Base-by-base conservation (phyloP, 2,888 invertebrate genomes). In the Lomographa bimaculata region DNA sequence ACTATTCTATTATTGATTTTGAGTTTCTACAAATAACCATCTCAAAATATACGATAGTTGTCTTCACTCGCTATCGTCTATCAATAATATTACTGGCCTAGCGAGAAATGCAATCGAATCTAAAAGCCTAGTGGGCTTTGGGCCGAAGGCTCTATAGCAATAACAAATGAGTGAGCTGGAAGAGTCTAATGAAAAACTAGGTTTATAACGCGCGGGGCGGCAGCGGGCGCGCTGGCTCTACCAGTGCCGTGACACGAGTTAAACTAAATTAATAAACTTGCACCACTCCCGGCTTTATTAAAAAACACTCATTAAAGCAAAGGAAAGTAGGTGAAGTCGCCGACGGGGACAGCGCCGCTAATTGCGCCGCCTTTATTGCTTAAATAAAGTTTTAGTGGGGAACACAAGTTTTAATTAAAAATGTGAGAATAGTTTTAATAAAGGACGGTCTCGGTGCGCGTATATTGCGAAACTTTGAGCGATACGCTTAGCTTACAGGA, bases 331-430 rank as follows among this genome's bases (percentile, higher is more conserved):
- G 89, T 84, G 86, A 89, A 87, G 87, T 89, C 79, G 85, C 85
- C 83, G 84, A 74, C 79, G 85, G 84, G 87, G 87, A 87, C 89
- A 87, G 84, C 77, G 79, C 73, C 86, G 81, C 89, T 89, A 89
- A 89, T 89, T 89, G 87, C 85, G 75, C 79, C 78, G 81, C 86
- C 83, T 87, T 89, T 89, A 89, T 89, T 87, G 87, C 89, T 89
- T 82, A 87, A 87, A 87, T 89, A 89, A 89, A 87, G 86, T 89
- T 89, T 87, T 85, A 87, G 87, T 83, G 80, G 78, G 80, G 82
- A 86, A 85, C 85, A 86, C 84, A 87, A 89, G 87, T 87, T 89
- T 89, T 87, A 89, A 87, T 89, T 89, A 89, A 89, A 89, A 89
- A 87, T 87, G 87, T 84, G 84, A 86, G 83, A 87, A 89, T 89